Percentiles rank a stretch among this genome's conserved stretches.
Evolutionary conservation across 2,113 vertebrate species (phyloP).

Genomic region (Zapornia atra): DNA sequence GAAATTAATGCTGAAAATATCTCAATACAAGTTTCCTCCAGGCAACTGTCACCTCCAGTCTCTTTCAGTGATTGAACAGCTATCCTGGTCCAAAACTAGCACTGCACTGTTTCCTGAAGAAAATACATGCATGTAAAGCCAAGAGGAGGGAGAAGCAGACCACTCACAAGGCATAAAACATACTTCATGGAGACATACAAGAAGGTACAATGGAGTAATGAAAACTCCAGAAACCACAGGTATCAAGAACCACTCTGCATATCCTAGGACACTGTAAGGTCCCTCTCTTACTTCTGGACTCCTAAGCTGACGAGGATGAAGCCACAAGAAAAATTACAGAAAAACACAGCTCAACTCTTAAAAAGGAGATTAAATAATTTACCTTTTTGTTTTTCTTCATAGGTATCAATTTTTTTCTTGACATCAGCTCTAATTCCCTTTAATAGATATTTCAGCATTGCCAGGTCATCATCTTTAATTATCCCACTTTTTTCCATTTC

Average conservation of each 20-base stretch:
- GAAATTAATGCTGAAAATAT: neutral
- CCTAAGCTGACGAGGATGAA: neutral
- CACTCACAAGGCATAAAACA: neutral
- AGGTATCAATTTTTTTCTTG: constrained; percentile 23
- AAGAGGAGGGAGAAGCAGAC: neutral
- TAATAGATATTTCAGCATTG: neutral
- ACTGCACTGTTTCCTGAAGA: neutral
- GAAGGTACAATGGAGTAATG: neutral
- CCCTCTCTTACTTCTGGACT: neutral
- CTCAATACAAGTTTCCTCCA: neutral
- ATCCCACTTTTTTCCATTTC: constrained; percentile 44
- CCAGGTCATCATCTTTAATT: constrained; percentile 35
- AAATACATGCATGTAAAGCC: neutral
- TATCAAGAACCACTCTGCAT: neutral
- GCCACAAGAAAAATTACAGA: neutral
- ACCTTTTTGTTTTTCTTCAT: constrained; percentile 33
- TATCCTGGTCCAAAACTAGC: neutral
- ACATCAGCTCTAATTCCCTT: neutral
- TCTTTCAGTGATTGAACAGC: neutral
- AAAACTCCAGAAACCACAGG: neutral
- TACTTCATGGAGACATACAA: neutral
- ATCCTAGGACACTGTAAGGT: neutral
- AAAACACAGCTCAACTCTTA: neutral
- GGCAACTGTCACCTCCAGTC: neutral
- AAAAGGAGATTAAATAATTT: neutral